A percentile compares a stretch with the other conserved stretches of the same genome.
phyloP scores from a whole-genome alignment of 2,888 invertebrate genomes.

The Chouioia cunea region DNA sequence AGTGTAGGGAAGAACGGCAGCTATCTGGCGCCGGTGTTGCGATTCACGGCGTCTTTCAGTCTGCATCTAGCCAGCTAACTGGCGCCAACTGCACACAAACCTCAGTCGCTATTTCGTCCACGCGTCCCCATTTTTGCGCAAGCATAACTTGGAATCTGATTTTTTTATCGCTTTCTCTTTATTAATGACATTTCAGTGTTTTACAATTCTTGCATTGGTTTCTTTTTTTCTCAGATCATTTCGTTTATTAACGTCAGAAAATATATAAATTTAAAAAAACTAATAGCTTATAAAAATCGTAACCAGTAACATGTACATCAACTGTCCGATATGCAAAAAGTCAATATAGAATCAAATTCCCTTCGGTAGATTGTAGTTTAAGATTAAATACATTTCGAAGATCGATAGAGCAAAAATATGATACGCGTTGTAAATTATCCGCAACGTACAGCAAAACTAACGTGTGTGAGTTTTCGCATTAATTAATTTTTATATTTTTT shows the following conservation, averaged over 20 bases:
- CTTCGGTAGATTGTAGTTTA: no score
- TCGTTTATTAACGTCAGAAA: not conserved
- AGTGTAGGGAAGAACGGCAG: not conserved
- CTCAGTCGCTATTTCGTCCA: not conserved
- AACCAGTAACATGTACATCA: no score
- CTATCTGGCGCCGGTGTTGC: conserved; percentile 36
- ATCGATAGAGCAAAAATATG: no score
- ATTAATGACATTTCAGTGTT: conserved; percentile 11
- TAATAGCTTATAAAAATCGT: no score
- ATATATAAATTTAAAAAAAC: no score
- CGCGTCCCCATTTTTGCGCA: not conserved
- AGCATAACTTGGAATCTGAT: conserved; percentile 7
- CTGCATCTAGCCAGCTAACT: conserved; percentile 29
- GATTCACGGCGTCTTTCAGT: conserved; percentile 40
- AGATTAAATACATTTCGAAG: no score
- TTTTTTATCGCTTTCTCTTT: conserved; percentile 2
- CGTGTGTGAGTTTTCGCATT: no score
- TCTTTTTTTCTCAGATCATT: not conserved
- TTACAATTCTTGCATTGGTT: not conserved
- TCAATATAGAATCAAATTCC: no score
- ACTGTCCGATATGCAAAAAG: no score
- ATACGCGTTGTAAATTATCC: no score
- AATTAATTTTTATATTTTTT: no score
- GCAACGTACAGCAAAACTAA: no score
- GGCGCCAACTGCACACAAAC: conserved; percentile 37